Conservation (phyloP, 2,888 invertebrate species). For the Achlya flavicornis region DNA sequence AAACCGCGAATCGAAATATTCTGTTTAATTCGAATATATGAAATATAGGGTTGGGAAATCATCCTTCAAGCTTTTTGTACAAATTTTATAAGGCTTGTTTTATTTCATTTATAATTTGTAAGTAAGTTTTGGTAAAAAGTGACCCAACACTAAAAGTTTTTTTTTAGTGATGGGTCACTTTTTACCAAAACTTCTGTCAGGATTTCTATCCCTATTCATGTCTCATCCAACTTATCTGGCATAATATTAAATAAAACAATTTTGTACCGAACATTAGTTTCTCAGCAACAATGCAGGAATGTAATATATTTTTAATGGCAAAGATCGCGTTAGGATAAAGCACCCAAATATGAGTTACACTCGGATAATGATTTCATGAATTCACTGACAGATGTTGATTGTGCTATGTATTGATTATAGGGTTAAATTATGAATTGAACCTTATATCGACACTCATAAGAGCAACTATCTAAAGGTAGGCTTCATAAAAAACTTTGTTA, state of each 20-base stretch:
- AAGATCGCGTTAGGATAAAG: slow-evolving; percentile 56
- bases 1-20: neutral
- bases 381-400: slow-evolving; percentile 39
- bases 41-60: neutral
- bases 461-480: neutral
- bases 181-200: too few species aligned
- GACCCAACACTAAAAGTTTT: too few species aligned
- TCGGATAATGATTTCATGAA: slow-evolving; percentile 25
- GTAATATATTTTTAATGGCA: slow-evolving; percentile 51
- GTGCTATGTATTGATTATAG: slow-evolving; percentile 8
- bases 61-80: too few species aligned
- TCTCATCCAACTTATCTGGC: slow-evolving; percentile 10
- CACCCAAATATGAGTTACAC: slow-evolving; percentile 62
- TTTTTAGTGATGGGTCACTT: too few species aligned
- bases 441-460: neutral
- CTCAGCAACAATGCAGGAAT: slow-evolving; percentile 67
- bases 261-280: slow-evolving; percentile 53
- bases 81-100: too few species aligned
- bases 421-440: neutral
- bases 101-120: too few species aligned
- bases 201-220: too few species aligned
- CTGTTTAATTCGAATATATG: neutral
- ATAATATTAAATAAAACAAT: slow-evolving; percentile 36
- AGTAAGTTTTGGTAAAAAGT: too few species aligned
- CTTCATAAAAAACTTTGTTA: slow-evolving; percentile 1